phyloP scores from a whole-genome alignment of 2,888 invertebrate genomes.

The Pyrrhosoma nymphula region DNA sequence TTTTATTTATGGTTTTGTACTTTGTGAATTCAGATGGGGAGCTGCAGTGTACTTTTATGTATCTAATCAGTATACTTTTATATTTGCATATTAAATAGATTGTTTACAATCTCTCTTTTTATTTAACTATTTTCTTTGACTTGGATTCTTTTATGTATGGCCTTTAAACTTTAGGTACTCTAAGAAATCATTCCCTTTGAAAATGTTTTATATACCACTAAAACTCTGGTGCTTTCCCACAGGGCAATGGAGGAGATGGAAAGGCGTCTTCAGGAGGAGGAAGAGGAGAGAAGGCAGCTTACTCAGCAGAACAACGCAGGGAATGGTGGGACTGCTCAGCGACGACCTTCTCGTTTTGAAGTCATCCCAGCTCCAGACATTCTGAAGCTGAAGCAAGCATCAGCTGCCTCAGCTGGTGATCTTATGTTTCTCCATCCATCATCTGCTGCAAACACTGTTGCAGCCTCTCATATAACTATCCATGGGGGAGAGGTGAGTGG shows the following conservation, averaged over 20 bases:
- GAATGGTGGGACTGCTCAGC: conserved; percentile 77
- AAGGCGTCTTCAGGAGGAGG: conserved; percentile 79
- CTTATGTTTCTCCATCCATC: conserved; percentile 56
- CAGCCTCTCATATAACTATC: conserved; percentile 53
- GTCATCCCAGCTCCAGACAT: conserved; percentile 92
- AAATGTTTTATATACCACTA: background rate
- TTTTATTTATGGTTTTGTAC: too few relatives aligned
- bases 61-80: too few relatives aligned
- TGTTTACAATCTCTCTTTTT: too few relatives aligned
- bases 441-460: conserved; percentile 49
- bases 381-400: conserved; percentile 82
- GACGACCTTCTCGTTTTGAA: conserved; percentile 89
- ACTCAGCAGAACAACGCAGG: conserved; percentile 79
- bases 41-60: too few relatives aligned
- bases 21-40: too few relatives aligned
- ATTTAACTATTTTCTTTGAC: too few relatives aligned
- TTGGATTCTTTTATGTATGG: too few relatives aligned
- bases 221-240: conserved; percentile 21
- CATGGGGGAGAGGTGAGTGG: conserved; percentile 55
- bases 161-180: too few relatives aligned
- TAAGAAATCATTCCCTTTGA: background rate
- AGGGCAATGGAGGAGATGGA: conserved; percentile 79
- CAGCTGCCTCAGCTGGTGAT: conserved; percentile 73
- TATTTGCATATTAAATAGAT: too few relatives aligned
- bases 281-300: conserved; percentile 79